phyloP scores from a whole-genome alignment of 1,140 invertebrate genomes.

The Drosophila subpulchrella region DNA sequence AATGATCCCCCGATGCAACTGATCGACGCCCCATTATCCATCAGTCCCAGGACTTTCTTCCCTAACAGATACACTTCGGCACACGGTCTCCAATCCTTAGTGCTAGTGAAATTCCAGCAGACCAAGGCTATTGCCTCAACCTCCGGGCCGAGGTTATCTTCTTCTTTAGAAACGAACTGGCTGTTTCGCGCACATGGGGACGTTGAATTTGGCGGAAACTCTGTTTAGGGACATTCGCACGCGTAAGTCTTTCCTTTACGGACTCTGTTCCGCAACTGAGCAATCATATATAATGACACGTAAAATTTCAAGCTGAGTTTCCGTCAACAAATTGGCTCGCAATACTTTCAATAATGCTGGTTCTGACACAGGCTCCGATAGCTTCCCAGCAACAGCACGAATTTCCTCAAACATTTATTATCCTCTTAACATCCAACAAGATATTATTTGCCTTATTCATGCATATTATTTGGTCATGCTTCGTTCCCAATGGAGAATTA shows the following conservation, averaged over 20 bases:
- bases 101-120: background rate
- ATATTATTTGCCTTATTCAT: slow-evolving; percentile 20
- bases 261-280: slow-evolving; percentile 7
- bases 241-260: slow-evolving; percentile 12
- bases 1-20: background rate
- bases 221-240: background rate
- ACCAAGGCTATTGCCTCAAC: background rate
- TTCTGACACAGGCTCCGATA: background rate
- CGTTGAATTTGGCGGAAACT: background rate
- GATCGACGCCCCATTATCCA: too few species aligned
- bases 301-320: slow-evolving; percentile 18
- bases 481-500: too few species aligned
- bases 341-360: slow-evolving; percentile 8
- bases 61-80: background rate
- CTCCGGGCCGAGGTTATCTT: background rate
- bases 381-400: slow-evolving; percentile 3
- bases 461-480: background rate
- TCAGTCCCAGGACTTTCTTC: too few species aligned
- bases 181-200: background rate
- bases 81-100: background rate
- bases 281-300: slow-evolving; percentile 8
- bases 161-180: background rate
- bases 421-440: slow-evolving; percentile 15
- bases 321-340: slow-evolving; percentile 5
- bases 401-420: slow-evolving; percentile 1